Percentiles rank a stretch among this genome's conserved stretches.
Evolutionary conservation across 2,113 vertebrate species (phyloP).

Genomic region (Eubucco bourcierii): DNA sequence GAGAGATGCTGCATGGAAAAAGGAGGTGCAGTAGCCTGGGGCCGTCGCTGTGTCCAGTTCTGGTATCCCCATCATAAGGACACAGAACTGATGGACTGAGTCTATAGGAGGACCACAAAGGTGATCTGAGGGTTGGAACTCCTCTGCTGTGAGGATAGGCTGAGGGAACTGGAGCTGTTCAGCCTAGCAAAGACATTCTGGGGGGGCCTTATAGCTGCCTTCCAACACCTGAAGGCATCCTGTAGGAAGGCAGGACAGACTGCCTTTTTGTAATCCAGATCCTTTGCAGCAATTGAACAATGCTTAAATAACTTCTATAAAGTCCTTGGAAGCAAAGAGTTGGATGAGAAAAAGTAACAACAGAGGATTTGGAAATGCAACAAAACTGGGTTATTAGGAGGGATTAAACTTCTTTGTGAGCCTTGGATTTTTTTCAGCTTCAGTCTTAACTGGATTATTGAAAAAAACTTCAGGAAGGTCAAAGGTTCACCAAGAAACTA

Average conservation of each 20-base stretch:
- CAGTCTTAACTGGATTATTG: neutral
- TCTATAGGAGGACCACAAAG: too few relatives aligned
- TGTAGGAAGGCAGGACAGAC: too few relatives aligned
- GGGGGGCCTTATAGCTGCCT: too few relatives aligned
- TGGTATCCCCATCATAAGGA: too few relatives aligned
- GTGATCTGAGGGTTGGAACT: too few relatives aligned
- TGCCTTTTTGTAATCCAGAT: accelerated
- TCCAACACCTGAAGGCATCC: too few relatives aligned
- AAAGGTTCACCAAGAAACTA: neutral
- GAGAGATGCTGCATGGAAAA: neutral
- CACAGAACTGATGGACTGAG: too few relatives aligned
- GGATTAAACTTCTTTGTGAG: neutral
- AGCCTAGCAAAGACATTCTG: too few relatives aligned
- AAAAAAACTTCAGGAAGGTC: neutral
- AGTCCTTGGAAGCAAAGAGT: neutral
- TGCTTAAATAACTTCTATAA: neutral
- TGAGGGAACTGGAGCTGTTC: too few relatives aligned
- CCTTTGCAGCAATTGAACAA: neutral
- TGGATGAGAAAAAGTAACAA: neutral
- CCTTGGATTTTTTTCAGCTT: neutral
- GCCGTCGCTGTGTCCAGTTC: neutral
- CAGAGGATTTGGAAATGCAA: neutral
- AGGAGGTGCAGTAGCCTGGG: neutral
- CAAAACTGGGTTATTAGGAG: neutral
- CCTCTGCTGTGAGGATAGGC: too few relatives aligned